Conservation (phyloP, 2,797 vertebrate species). For the Notoglanidium macrostoma region DNA sequence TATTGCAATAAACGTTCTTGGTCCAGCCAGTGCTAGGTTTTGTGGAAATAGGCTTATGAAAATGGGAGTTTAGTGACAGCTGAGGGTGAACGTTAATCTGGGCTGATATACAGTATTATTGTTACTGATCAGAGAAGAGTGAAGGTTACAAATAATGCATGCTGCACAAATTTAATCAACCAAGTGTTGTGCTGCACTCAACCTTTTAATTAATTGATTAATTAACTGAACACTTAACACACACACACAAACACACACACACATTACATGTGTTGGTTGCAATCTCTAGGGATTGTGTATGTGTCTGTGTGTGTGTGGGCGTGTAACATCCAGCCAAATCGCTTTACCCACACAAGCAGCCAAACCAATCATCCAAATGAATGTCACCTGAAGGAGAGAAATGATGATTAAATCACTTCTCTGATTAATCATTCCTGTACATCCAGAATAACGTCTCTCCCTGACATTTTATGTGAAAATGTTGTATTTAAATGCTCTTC, state of each 20-base stretch:
- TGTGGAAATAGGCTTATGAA: background rate
- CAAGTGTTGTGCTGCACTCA: background rate
- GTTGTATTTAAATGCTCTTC: background rate
- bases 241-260: background rate
- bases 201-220: background rate
- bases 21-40: background rate
- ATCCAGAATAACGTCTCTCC: background rate
- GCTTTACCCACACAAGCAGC: constrained; percentile 13
- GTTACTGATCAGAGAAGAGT: background rate
- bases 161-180: background rate
- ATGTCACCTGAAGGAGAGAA: constrained; percentile 32
- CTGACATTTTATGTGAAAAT: background rate
- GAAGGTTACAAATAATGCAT: no score
- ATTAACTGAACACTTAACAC: background rate
- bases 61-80: background rate
- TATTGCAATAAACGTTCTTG: background rate
- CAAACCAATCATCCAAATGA: constrained; percentile 41
- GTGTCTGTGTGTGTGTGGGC: background rate
- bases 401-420: constrained; percentile 6
- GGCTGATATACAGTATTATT: background rate
- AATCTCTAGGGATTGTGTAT: background rate
- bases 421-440: constrained; percentile 17
- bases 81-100: background rate
- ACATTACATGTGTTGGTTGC: background rate
- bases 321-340: background rate